These are phyloP conservation scores for Sylvilagus bachmani DNA, from an alignment of 2,113 vertebrate genomes.

Conservation along the genomic window DNA sequence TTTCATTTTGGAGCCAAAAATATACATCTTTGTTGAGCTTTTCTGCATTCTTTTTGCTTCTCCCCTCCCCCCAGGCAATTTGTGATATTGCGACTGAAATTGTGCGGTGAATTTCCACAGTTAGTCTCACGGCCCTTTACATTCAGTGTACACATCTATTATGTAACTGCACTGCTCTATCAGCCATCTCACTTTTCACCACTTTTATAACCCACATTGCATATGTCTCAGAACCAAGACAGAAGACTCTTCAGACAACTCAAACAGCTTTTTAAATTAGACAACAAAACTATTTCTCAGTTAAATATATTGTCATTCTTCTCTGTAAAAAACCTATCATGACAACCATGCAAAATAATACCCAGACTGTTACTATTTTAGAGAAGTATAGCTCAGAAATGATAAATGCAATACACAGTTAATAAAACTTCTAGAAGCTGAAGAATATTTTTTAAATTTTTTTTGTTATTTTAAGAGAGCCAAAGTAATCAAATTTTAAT, in stretches of 20 bases:
- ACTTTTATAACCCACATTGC: constrained; percentile 53
- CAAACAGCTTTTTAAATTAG: constrained; percentile 34
- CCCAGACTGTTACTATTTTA: neutral
- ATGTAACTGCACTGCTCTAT: constrained; percentile 40
- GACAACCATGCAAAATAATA: constrained; percentile 7
- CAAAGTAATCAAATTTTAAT: constrained; percentile 50
- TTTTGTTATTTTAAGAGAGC: constrained; percentile 32
- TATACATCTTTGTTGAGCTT: constrained; percentile 40
- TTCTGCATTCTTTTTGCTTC: neutral
- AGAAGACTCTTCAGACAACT: constrained; percentile 41
- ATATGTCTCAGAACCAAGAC: constrained; percentile 39
- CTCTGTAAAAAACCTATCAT: constrained; percentile 15
- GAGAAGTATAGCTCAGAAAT: constrained; percentile 32
- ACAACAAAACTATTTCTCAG: constrained; percentile 59
- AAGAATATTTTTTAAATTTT: constrained; percentile 15
- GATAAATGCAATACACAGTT: neutral
- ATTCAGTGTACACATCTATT: constrained; percentile 39
- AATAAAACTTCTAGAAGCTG: constrained; percentile 36
- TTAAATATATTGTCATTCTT: constrained; percentile 53
- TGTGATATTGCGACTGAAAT: constrained; percentile 59
- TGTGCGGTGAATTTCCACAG: constrained; percentile 37
- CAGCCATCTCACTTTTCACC: constrained; percentile 38
- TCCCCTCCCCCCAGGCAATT: constrained; percentile 55
- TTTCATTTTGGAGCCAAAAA: constrained; percentile 56
- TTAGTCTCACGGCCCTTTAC: constrained; percentile 1